A percentile compares a stretch with the other conserved stretches of the same genome.
phyloP scores from a whole-genome alignment of 2,113 vertebrate genomes.

The Alaudala cheleensis region DNA sequence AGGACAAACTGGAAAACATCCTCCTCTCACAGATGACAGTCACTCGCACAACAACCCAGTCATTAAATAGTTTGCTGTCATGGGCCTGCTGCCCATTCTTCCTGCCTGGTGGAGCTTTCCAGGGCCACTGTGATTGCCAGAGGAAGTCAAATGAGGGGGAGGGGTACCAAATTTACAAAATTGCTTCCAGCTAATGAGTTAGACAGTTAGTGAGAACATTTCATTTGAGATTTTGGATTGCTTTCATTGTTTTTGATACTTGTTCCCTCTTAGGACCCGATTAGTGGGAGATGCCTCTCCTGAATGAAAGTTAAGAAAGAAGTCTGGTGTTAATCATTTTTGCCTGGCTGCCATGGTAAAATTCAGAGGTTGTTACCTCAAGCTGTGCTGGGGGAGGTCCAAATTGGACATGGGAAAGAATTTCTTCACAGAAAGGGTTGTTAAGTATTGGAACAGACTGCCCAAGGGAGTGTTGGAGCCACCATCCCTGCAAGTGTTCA shows the following conservation, averaged over 20 bases:
- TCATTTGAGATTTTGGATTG: not conserved
- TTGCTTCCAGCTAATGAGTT: not conserved
- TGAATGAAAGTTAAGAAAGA: not conserved
- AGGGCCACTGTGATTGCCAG: not conserved
- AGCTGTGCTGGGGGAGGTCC: not conserved
- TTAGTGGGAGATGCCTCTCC: not conserved
- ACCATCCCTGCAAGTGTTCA: not conserved
- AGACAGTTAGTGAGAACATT: not conserved
- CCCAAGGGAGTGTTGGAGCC: not conserved
- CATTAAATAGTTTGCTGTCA: slow-evolving; percentile 9
- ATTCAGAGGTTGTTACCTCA: not conserved
- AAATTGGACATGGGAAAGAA: not conserved
- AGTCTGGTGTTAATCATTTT: not conserved
- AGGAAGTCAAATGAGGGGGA: not conserved
- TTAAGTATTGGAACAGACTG: not conserved
- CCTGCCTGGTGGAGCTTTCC: slow-evolving; percentile 12
- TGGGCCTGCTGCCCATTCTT: slow-evolving; percentile 25
- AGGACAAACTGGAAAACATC: slow-evolving; percentile 49
- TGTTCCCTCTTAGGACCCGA: not conserved
- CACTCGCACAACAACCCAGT: not conserved
- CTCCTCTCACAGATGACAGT: slow-evolving; percentile 45
- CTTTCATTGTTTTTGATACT: not conserved
- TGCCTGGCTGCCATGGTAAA: not conserved
- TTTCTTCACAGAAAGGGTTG: not conserved
- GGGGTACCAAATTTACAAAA: not conserved